A percentile compares a stretch with the other conserved stretches of the same genome.
phyloP scores from a whole-genome alignment of 2,797 vertebrate genomes.

The Falco biarmicus region DNA sequence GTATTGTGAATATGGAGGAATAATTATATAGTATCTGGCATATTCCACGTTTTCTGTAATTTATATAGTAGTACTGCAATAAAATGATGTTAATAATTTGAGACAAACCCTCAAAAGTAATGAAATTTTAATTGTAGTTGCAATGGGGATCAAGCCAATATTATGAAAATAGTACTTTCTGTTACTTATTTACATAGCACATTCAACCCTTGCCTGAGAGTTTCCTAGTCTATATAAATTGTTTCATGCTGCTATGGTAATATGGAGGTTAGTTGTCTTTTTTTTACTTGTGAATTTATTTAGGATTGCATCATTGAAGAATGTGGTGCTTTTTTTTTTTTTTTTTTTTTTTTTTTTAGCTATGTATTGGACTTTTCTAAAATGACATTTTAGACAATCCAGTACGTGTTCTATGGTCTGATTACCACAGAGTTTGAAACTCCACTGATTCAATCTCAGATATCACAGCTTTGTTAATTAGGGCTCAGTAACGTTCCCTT shows the following conservation, averaged over 20 bases:
- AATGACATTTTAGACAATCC: background rate
- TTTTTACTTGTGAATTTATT: background rate
- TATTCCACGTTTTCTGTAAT: conserved; percentile 36
- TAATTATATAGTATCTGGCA: conserved; percentile 31
- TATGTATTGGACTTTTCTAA: background rate
- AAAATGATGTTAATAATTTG: conserved; percentile 44
- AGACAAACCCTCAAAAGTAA: conserved; percentile 45
- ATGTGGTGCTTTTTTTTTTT: background rate
- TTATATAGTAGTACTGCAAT: conserved; percentile 6
- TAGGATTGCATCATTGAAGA: background rate
- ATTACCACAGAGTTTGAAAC: background rate
- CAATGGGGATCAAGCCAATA: background rate
- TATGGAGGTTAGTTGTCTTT: background rate
- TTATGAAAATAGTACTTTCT: background rate
- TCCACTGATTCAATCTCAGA: background rate
- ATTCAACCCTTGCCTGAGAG: background rate
- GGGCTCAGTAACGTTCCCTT: background rate
- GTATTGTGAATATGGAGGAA: conserved; percentile 41
- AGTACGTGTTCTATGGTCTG: background rate
- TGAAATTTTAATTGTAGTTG: conserved; percentile 21
- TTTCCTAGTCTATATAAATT: background rate
- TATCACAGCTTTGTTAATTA: background rate
- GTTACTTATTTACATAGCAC: background rate
- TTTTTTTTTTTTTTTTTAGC: background rate
- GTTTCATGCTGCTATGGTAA: background rate